phyloP scores from a whole-genome alignment of 2,797 vertebrate species.

The Nasua narica region DNA sequence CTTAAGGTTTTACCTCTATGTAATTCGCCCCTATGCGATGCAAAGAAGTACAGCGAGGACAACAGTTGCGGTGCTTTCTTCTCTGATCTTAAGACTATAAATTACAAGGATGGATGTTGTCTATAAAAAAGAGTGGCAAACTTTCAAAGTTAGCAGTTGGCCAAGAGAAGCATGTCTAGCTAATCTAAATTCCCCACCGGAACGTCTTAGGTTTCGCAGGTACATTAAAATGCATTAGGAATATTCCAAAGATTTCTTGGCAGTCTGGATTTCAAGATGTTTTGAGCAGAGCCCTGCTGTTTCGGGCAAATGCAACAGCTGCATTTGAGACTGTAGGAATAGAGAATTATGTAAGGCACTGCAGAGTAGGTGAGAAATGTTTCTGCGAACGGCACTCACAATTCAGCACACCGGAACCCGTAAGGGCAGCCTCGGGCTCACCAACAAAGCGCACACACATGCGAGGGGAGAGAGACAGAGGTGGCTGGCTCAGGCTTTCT shows the following conservation, averaged over 20 bases:
- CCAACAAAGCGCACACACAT: slow-evolving; percentile 65
- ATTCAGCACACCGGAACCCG: not conserved
- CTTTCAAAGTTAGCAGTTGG: slow-evolving; percentile 53
- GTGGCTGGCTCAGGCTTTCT: not conserved
- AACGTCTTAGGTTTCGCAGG: slow-evolving; percentile 14
- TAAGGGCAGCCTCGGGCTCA: slow-evolving; percentile 6
- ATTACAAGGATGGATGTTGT: not conserved
- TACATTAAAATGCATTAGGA: slow-evolving; percentile 55
- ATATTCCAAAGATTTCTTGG: slow-evolving; percentile 9
- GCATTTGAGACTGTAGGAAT: slow-evolving; percentile 64
- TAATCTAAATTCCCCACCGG: not conserved
- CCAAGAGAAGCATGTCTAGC: not conserved
- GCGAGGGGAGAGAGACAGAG: slow-evolving; percentile 43
- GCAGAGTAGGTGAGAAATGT: slow-evolving; percentile 67
- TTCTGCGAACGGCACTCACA: not conserved
- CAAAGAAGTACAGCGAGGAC: not conserved
- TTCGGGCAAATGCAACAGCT: slow-evolving; percentile 55
- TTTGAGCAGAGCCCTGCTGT: not conserved
- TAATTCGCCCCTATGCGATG: not conserved
- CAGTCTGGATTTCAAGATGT: not conserved
- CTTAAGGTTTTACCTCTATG: not conserved
- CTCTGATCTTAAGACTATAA: not conserved
- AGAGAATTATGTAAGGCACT: slow-evolving; percentile 80
- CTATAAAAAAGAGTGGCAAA: not conserved
- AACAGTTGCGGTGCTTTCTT: not conserved